These are phyloP conservation scores for Hylaeus volcanicus DNA, from an alignment of 1,140 invertebrate species.

Conservation along the genomic window DNA sequence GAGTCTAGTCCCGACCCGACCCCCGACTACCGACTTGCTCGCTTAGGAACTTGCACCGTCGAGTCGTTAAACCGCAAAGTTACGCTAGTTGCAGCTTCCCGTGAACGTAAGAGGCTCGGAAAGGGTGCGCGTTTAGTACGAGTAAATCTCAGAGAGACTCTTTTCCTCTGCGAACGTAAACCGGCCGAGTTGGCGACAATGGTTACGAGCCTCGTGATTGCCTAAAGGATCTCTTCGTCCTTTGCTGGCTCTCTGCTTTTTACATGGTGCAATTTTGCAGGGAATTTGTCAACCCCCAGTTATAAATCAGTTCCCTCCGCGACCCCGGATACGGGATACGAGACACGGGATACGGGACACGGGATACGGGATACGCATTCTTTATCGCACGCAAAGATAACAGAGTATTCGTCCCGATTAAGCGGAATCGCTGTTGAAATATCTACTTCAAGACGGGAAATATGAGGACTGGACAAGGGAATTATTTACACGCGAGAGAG, in stretches of 20 bases:
- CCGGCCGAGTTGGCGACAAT: background rate
- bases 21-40: no score
- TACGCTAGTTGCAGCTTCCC: conserved; percentile 21
- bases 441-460: background rate
- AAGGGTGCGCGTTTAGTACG: conserved; percentile 24
- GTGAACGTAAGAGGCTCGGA: conserved; percentile 5
- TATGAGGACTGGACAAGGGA: background rate
- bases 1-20: conserved; percentile 1
- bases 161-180: conserved; percentile 28
- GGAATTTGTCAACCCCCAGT: no score
- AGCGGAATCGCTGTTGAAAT: background rate
- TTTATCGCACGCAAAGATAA: background rate
- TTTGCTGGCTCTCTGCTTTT: background rate
- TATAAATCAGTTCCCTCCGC: background rate
- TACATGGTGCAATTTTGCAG: background rate
- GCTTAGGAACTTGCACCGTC: conserved; percentile 20
- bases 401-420: background rate
- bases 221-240: background rate
- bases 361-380: background rate
- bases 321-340: no score
- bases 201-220: conserved; percentile 21
- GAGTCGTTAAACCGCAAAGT: conserved; percentile 45
- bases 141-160: conserved; percentile 36
- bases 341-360: no score
- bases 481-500: background rate